phyloP scores from a whole-genome alignment of 2,113 vertebrate species.

The Trachemys scripta region DNA sequence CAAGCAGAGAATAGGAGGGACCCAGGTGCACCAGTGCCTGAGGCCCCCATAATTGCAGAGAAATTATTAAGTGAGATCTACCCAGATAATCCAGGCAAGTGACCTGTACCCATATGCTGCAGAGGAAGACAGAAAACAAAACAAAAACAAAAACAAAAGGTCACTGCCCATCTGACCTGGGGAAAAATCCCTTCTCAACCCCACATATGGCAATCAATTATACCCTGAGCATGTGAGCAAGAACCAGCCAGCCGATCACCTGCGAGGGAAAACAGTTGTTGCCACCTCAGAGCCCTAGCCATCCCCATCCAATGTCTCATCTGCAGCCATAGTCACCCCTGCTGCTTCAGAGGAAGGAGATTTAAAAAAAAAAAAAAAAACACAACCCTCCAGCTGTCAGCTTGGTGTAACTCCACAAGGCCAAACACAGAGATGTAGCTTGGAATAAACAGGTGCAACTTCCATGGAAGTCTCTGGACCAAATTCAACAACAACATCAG shows the following conservation, averaged over 20 bases:
- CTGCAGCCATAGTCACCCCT: background rate
- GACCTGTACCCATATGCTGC: background rate
- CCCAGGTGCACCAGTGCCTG: background rate
- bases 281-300: background rate
- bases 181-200: background rate
- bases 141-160: background rate
- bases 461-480: background rate
- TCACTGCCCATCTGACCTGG: background rate
- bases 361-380: background rate
- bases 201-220: background rate
- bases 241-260: background rate
- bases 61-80: background rate
- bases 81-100: background rate
- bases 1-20: background rate
- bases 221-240: background rate
- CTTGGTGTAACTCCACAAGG: background rate
- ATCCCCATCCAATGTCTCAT: background rate
- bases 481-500: background rate
- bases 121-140: background rate
- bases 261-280: background rate
- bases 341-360: background rate
- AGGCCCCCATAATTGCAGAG: background rate
- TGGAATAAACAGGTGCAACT: background rate
- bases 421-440: background rate
- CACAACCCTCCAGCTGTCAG: background rate